These are phyloP conservation scores for Leucophenga montana DNA, from an alignment of 2,888 invertebrate species.

Conservation along the genomic window DNA sequence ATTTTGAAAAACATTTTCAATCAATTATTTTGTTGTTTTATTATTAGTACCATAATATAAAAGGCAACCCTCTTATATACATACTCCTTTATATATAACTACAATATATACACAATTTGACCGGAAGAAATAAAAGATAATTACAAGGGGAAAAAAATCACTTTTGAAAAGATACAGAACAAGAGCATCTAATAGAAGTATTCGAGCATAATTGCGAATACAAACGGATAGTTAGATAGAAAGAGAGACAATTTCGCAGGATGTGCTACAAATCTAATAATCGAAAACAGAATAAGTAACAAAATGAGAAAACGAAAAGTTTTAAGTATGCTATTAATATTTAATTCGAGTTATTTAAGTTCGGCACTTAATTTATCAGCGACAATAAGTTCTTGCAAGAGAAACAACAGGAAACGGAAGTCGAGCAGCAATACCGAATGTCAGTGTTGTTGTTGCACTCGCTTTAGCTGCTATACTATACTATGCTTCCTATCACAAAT, in stretches of 20 bases:
- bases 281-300: conserved; percentile 31
- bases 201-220: not conserved
- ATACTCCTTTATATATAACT: too few species aligned
- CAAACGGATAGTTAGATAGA: not conserved
- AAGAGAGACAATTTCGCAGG: not conserved
- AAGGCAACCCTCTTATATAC: too few species aligned
- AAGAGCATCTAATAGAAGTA: not conserved
- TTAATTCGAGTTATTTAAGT: conserved; percentile 66
- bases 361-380: conserved; percentile 62
- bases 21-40: too few species aligned
- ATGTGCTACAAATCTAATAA: not conserved
- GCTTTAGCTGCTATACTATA: not conserved
- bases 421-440: not conserved
- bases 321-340: conserved; percentile 65
- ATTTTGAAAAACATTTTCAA: too few species aligned
- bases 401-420: not conserved
- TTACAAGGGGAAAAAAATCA: not conserved
- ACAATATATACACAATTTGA: too few species aligned
- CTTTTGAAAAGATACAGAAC: too few species aligned
- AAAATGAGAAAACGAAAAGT: conserved; percentile 45
- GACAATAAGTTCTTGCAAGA: not conserved
- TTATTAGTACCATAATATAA: too few species aligned
- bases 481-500: not conserved
- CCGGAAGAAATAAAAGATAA: not conserved
- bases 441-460: not conserved